These are phyloP conservation scores for Spilogale gracilis DNA, from an alignment of 2,113 vertebrate genomes.

Conservation along the genomic window DNA sequence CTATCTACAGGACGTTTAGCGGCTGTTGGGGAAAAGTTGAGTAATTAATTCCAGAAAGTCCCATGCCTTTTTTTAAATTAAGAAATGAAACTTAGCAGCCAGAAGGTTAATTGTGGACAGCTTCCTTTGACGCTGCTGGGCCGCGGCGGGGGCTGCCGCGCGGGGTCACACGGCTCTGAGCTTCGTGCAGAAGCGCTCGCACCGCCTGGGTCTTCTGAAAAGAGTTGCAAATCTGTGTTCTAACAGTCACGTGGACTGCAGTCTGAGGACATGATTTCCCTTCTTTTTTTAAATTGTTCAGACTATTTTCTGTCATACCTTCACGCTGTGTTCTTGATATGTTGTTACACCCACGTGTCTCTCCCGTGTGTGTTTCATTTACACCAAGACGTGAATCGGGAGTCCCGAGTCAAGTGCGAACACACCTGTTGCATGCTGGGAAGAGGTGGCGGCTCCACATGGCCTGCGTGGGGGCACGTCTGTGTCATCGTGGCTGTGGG, in stretches of 20 bases:
- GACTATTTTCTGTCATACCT: conserved; percentile 30
- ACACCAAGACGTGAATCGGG: conserved; percentile 5
- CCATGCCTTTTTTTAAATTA: conserved; percentile 1
- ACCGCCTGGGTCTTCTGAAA: background rate
- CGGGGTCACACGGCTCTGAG: background rate
- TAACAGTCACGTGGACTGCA: conserved; percentile 6
- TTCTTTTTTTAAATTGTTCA: conserved; percentile 21
- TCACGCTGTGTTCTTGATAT: conserved; percentile 38
- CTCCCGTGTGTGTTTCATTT: conserved; percentile 50
- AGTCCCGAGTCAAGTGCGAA: conserved; percentile 14
- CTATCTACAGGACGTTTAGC: background rate
- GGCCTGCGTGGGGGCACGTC: background rate
- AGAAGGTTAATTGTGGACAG: background rate
- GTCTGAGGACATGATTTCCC: conserved; percentile 30
- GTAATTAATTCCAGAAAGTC: conserved; percentile 33
- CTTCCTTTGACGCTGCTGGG: background rate
- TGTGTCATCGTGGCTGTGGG: background rate
- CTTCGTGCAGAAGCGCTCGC: background rate
- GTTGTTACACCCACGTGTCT: conserved; percentile 12
- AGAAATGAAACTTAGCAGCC: conserved; percentile 15
- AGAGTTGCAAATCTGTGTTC: background rate
- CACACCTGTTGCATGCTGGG: background rate
- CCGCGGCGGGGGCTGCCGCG: background rate
- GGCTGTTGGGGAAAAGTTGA: background rate
- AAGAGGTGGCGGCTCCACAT: background rate